A percentile compares a stretch with the other conserved stretches of the same genome.
phyloP scores from a whole-genome alignment of 2,113 vertebrate genomes.

The Empidonax traillii region DNA sequence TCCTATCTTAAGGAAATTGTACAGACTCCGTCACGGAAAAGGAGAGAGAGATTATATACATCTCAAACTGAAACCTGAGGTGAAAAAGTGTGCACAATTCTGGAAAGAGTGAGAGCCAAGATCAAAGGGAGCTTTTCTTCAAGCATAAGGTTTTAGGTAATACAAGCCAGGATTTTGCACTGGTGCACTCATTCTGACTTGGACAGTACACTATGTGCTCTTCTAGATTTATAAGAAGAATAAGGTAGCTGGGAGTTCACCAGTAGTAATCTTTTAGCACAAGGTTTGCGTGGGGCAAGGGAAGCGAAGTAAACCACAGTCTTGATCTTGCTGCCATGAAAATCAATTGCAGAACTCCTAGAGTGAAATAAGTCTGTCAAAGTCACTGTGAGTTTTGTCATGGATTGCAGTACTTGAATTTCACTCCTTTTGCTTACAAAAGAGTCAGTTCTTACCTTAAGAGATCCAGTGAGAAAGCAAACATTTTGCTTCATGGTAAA shows the following conservation, averaged over 20 bases:
- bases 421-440: neutral
- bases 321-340: neutral
- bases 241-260: neutral
- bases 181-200: neutral
- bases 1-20: neutral
- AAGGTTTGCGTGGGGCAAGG: neutral
- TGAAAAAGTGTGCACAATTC: neutral
- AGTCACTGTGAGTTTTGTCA: neutral
- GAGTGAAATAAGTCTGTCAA: neutral
- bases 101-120: neutral
- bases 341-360: neutral
- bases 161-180: neutral
- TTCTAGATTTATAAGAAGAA: neutral
- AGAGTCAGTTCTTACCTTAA: neutral
- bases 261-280: neutral
- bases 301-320: neutral
- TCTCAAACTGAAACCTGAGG: neutral
- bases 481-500: conserved; percentile 2
- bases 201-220: neutral
- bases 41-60: neutral
- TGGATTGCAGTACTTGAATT: conserved; percentile 8
- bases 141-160: neutral
- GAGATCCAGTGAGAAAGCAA: neutral
- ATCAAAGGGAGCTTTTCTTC: neutral
- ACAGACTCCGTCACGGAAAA: neutral